Percentiles rank a stretch among this genome's conserved stretches.
Evolutionary conservation across 2,113 vertebrate genomes (phyloP).

Genomic region (Lycaon pictus): DNA sequence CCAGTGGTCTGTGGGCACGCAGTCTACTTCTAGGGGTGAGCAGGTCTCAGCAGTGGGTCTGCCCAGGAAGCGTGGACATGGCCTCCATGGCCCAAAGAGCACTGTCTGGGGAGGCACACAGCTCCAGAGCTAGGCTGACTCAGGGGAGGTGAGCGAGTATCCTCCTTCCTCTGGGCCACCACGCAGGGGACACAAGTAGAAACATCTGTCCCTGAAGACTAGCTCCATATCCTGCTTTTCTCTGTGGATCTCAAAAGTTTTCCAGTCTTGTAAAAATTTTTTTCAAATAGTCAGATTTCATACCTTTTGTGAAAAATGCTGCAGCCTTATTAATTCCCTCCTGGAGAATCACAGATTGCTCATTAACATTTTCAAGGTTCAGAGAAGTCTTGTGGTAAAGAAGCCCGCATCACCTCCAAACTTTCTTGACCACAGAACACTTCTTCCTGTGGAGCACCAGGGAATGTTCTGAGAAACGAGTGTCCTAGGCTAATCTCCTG

Average conservation of each 20-base stretch:
- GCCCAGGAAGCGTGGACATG: background rate
- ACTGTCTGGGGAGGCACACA: background rate
- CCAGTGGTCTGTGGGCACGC: fast-evolving
- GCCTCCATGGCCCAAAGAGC: background rate
- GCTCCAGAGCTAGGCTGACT: background rate
- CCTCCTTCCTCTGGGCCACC: background rate
- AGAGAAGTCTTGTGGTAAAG: background rate
- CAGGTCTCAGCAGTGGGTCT: background rate
- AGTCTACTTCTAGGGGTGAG: background rate
- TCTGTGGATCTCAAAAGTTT: background rate
- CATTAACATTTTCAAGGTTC: background rate
- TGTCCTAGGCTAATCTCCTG: background rate
- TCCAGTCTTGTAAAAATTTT: background rate
- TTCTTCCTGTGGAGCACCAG: too few species aligned
- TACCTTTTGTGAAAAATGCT: background rate
- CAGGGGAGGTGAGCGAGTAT: too few species aligned
- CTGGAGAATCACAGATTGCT: background rate
- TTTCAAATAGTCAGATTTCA: background rate
- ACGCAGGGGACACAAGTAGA: background rate
- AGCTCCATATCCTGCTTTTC: background rate
- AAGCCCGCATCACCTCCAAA: background rate
- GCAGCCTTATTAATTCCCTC: background rate
- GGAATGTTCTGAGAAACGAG: background rate
- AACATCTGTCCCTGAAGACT: background rate
- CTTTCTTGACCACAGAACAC: background rate